Evolutionary conservation across 1,140 invertebrate genomes (phyloP).

Genomic region (Ooceraea biroi): DNA sequence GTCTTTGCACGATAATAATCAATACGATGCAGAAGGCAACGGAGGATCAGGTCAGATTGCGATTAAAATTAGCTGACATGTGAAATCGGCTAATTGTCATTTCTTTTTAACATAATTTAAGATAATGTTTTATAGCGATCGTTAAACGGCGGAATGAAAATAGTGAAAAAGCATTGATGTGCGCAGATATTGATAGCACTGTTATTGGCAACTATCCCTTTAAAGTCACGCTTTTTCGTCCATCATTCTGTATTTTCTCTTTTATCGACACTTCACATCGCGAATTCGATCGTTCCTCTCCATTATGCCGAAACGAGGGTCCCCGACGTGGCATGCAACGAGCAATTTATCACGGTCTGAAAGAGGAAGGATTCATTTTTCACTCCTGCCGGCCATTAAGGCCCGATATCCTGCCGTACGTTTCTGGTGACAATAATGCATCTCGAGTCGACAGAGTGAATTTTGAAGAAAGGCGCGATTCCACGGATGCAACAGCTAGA

Average conservation of each 20-base stretch:
- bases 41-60: neutral
- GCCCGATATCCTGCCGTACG: conserved; percentile 33
- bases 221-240: neutral
- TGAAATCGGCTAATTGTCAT: neutral
- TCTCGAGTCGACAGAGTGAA: conserved; percentile 29
- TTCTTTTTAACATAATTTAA: neutral
- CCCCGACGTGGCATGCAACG: neutral
- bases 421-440: conserved; percentile 46
- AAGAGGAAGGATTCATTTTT: conserved; percentile 57
- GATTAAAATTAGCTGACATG: neutral
- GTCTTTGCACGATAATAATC: neutral
- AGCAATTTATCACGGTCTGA: conserved; percentile 39
- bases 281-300: conserved; percentile 42
- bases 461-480: neutral
- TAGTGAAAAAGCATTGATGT: neutral
- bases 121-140: neutral
- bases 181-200: neutral
- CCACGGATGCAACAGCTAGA: neutral
- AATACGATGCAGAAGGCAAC: neutral
- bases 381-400: conserved; percentile 37
- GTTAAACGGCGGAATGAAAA: neutral
- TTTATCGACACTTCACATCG: conserved; percentile 25
- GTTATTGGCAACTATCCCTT: no score
- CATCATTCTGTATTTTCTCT: neutral
- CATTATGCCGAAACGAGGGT: conserved; percentile 28